Conservation (phyloP, 1,140 invertebrate genomes). For the Sinella curviseta region DNA sequence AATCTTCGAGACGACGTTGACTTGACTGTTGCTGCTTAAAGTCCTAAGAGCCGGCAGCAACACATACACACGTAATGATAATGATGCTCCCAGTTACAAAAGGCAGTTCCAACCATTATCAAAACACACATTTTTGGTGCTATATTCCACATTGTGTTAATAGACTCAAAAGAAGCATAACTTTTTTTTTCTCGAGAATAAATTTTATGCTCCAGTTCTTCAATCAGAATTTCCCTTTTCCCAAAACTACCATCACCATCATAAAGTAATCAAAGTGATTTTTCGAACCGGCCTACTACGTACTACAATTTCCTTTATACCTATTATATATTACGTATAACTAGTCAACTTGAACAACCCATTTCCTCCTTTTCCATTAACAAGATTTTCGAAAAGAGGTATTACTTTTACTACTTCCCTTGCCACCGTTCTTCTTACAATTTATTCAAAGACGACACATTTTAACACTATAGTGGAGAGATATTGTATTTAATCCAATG, state of each 20-base stretch:
- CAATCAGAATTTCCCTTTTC: neutral
- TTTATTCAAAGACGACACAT: neutral
- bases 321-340: too few species aligned
- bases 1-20: too few species aligned
- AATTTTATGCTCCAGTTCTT: constrained; percentile 7
- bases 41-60: too few species aligned
- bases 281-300: neutral
- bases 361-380: neutral
- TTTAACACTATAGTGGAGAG: neutral
- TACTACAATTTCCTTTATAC: neutral
- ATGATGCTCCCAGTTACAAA: too few species aligned
- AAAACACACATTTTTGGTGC: too few species aligned
- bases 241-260: neutral
- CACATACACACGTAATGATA: too few species aligned
- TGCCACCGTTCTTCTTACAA: neutral
- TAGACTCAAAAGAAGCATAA: too few species aligned
- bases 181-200: neutral
- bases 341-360: neutral
- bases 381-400: neutral
- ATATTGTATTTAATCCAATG: neutral
- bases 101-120: too few species aligned
- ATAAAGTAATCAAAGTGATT: neutral
- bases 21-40: too few species aligned
- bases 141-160: too few species aligned
- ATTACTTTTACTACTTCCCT: neutral